Conservation (phyloP, 2,888 invertebrate species). For the Lycocerus yunnanus region DNA sequence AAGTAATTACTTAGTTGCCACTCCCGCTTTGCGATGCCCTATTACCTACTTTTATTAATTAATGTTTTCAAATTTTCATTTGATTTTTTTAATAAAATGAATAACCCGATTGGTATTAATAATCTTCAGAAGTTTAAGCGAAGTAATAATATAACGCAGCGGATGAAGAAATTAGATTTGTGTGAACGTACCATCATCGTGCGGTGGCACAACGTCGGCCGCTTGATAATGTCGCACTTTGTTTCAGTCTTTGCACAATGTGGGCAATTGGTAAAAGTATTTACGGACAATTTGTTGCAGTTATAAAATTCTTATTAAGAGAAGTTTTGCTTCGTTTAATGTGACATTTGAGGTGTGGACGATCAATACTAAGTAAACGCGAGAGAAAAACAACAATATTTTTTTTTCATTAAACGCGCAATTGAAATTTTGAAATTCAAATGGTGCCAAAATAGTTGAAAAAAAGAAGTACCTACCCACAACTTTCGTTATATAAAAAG, state of each 20-base stretch:
- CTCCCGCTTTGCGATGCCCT: slow-evolving; percentile 7
- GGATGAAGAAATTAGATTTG: background rate
- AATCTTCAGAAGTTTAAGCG: background rate
- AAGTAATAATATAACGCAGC: background rate
- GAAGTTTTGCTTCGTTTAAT: background rate
- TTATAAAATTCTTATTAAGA: background rate
- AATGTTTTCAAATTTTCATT: background rate
- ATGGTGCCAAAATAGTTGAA: background rate
- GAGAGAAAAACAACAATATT: background rate
- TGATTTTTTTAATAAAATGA: background rate
- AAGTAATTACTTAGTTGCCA: slow-evolving; percentile 28
- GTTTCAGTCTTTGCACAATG: background rate
- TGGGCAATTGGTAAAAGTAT: background rate
- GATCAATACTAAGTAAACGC: background rate
- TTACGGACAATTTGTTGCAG: background rate
- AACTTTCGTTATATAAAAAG: background rate
- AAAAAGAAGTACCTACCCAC: background rate
- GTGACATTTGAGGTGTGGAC: background rate
- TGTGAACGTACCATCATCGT: no score
- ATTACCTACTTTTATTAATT: background rate
- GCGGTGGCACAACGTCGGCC: background rate
- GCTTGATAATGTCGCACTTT: background rate
- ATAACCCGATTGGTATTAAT: background rate
- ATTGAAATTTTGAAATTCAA: background rate
- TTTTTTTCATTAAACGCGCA: background rate